Base-by-base conservation (phyloP, 2,888 invertebrate genomes). In the Aethes cnicana region DNA sequence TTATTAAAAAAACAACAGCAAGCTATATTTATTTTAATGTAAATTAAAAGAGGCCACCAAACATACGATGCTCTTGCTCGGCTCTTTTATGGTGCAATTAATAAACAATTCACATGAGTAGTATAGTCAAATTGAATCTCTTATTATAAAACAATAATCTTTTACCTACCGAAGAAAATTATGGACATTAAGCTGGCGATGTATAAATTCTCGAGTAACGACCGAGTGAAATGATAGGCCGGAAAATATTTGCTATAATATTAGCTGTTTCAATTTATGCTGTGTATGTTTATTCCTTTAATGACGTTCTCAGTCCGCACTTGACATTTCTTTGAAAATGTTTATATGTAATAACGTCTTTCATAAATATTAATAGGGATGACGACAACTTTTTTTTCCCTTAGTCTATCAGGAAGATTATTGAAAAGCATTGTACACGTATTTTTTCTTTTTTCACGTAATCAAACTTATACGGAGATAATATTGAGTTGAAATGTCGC, bases 41-140 rank as follows among this genome's bases (percentile, higher is more conserved):
- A 42, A 54, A 36, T 26, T 23, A 36, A 50, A 11, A 21, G 6
- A 37, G 30, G 30, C 28, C 28, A 37, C 39, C 23, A 37, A 47
- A 60, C 62, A 56, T 56, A 53, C 55, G 47, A 62, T 60, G 58
- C 56, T 57, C 62, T 56, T 62, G 53, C 61, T 55, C 39, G 49
- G 55, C 44, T 53, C 47, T 55, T 76, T 77, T 72, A 77, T 61
- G 64, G 66, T 53, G 62, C 65, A 70, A 73, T 81, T 74, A 75
- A 74, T 73, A 72, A 74, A 74, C 69, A 72, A 74, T 77, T 73
- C 60, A 67, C 59, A 72, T 68, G 63, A 69, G 59, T 63, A 60
- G 59, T 63, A 60, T 54, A 66, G 57, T 67, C 66, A 57, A 69
- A 72, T 72, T 77, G 70, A 74, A 72, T 62, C 57, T 71, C 64